phyloP scores from a whole-genome alignment of 2,113 vertebrate species.

The Mustela nigripes region DNA sequence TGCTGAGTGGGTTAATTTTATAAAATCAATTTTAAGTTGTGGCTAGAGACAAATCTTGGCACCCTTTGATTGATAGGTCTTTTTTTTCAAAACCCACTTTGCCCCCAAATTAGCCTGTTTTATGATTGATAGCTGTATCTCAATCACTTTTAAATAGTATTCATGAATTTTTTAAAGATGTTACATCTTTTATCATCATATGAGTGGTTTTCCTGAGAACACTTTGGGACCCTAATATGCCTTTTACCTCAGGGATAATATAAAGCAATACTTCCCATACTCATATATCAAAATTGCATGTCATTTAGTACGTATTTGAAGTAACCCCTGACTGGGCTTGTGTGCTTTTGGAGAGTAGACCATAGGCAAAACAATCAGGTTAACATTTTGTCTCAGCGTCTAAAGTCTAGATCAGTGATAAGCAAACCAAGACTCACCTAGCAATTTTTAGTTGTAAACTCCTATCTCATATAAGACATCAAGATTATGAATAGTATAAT shows the following conservation, averaged over 20 bases:
- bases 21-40: slow-evolving; percentile 67
- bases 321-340: neutral
- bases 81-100: slow-evolving; percentile 2
- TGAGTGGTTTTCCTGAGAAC: neutral
- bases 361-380: neutral
- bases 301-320: neutral
- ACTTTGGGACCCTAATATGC: neutral
- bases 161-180: slow-evolving; percentile 25
- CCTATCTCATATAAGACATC: neutral
- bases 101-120: slow-evolving; percentile 54
- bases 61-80: slow-evolving; percentile 50
- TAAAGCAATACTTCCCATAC: neutral
- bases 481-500: neutral
- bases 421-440: neutral
- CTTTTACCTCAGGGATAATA: neutral
- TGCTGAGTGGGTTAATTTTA: slow-evolving; percentile 53
- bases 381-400: neutral
- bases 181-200: neutral
- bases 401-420: neutral
- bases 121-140: slow-evolving; percentile 47
- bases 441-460: neutral
- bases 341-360: neutral
- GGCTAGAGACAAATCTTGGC: slow-evolving; percentile 45
- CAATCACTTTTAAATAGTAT: slow-evolving; percentile 46
- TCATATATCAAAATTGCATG: neutral